These are phyloP conservation scores for Laticauda colubrina DNA, from an alignment of 2,113 vertebrate species.

Conservation along the genomic window DNA sequence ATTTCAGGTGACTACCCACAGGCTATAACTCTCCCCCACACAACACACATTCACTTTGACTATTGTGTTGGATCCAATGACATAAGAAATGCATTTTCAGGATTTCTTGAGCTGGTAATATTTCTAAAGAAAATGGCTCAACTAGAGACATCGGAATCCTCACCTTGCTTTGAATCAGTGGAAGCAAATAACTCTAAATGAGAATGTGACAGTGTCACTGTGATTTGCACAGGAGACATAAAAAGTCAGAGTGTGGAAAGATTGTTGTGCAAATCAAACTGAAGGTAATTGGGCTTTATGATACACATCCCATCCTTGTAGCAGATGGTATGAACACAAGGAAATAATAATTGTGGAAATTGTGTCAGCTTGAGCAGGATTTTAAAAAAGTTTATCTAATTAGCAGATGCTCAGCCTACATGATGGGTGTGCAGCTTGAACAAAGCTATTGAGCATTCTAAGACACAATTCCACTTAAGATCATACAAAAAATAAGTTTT, in stretches of 20 bases:
- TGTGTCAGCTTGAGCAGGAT: constrained; percentile 3
- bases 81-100: neutral
- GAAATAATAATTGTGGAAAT: neutral
- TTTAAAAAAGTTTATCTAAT: constrained; percentile 6
- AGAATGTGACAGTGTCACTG: neutral
- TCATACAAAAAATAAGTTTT: neutral
- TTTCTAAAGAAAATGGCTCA: neutral
- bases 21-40: too few relatives aligned
- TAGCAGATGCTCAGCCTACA: neutral
- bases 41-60: neutral
- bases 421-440: neutral
- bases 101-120: neutral
- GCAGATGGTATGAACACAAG: constrained; percentile 9
- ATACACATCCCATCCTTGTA: neutral
- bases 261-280: neutral
- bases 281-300: neutral
- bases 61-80: neutral
- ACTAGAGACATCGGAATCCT: neutral
- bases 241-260: neutral
- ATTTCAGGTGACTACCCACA: neutral
- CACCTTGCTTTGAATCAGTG: neutral
- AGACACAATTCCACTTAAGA: neutral
- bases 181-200: neutral
- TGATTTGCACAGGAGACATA: neutral
- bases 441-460: neutral